These are phyloP conservation scores for Metaphire vulgaris DNA, from an alignment of 1,140 invertebrate genomes.

Conservation along the genomic window DNA sequence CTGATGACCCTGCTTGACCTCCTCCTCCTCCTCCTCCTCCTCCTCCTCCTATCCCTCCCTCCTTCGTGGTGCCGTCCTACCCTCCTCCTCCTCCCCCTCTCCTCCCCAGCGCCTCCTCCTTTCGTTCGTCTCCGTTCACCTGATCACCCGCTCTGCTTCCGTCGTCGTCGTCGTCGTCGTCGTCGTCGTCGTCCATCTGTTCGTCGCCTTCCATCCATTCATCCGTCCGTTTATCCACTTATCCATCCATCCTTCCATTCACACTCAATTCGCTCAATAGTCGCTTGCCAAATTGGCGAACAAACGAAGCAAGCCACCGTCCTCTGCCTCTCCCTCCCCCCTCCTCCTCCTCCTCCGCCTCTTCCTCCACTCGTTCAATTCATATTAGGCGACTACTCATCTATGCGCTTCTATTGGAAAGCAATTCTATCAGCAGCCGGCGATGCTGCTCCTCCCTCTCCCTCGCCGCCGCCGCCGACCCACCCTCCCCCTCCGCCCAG, in stretches of 20 bases:
- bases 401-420: not conserved
- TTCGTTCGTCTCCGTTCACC: no score
- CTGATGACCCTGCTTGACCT: no score
- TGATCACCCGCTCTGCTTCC: no score
- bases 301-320: not conserved
- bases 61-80: no score
- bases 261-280: not conserved
- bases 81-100: no score
- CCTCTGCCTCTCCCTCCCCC: no score
- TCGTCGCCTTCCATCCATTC: not conserved
- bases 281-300: not conserved
- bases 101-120: no score
- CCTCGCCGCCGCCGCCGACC: not conserved
- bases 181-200: no score
- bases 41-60: no score
- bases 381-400: not conserved
- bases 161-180: no score
- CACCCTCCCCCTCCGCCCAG: not conserved
- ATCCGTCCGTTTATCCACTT: not conserved
- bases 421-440: not conserved
- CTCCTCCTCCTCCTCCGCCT: no score
- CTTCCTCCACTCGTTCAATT: not conserved
- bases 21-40: no score
- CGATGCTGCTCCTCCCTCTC: not conserved
- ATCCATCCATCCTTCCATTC: not conserved